Percentiles rank a stretch among this genome's conserved stretches.
These are phyloP conservation scores for Dreissena polymorpha DNA, from an alignment of 1,140 invertebrate genomes.

Conservation along the genomic window DNA sequence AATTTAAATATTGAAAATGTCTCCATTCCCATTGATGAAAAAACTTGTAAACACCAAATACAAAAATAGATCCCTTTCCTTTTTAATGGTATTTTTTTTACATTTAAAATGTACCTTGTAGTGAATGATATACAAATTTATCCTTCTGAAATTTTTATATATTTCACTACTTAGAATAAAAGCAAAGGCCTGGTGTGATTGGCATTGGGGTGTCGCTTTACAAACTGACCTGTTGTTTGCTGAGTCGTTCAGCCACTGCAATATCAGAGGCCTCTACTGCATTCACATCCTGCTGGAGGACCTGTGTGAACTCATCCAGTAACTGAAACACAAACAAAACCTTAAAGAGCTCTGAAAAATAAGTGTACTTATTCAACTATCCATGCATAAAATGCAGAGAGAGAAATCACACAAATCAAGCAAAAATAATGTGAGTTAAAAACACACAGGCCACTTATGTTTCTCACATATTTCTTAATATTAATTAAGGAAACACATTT, in stretches of 20 bases:
- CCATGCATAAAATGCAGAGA: too few relatives aligned
- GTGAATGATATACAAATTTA: too few relatives aligned
- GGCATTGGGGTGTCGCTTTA: too few relatives aligned
- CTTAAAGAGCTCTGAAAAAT: neutral
- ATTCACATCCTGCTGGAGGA: constrained; percentile 68
- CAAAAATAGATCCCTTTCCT: neutral
- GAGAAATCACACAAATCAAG: too few relatives aligned
- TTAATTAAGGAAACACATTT: too few relatives aligned
- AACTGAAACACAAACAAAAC: constrained; percentile 57
- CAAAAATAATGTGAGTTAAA: too few relatives aligned
- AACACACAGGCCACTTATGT: too few relatives aligned
- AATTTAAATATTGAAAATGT: neutral
- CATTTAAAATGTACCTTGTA: too few relatives aligned
- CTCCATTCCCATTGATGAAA: neutral
- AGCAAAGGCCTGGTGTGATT: too few relatives aligned
- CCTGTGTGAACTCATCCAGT: constrained; percentile 73
- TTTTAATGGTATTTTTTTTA: neutral
- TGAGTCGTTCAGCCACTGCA: constrained; percentile 15
- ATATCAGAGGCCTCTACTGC: constrained; percentile 16
- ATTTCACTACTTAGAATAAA: too few relatives aligned
- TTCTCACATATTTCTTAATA: too few relatives aligned
- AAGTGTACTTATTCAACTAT: neutral
- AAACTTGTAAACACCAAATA: neutral
- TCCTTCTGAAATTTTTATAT: too few relatives aligned
- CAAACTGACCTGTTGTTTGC: constrained; percentile 56